Percentiles rank a stretch among this genome's conserved stretches.
phyloP scores from a whole-genome alignment of 2,113 vertebrate species.

The Etheostoma spectabile region DNA sequence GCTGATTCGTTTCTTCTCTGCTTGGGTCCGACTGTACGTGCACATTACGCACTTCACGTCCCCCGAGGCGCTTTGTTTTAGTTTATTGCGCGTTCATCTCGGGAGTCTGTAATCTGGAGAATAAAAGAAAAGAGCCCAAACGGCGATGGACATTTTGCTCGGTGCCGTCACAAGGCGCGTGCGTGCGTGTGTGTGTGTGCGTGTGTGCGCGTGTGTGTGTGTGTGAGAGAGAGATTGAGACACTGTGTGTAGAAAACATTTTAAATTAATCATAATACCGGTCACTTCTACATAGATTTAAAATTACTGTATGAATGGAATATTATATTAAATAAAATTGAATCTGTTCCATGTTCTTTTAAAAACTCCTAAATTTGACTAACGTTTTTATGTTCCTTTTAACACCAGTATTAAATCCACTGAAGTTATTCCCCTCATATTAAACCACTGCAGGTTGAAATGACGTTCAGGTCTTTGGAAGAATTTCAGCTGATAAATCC shows the following conservation, averaged over 20 bases:
- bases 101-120: constrained; percentile 59
- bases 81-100: constrained; percentile 56
- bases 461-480: not conserved
- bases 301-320: not conserved
- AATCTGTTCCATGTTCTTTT: no score
- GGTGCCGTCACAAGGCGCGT: constrained; percentile 20
- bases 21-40: constrained; percentile 69
- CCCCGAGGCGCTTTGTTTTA: constrained; percentile 76
- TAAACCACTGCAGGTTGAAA: not conserved
- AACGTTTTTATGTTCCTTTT: not conserved
- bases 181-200: constrained; percentile 2
- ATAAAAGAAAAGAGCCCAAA: constrained; percentile 48
- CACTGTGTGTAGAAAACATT: not conserved
- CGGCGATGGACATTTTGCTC: constrained; percentile 40
- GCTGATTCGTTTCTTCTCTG: constrained; percentile 73
- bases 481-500: not conserved
- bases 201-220: not conserved
- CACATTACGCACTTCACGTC: constrained; percentile 56
- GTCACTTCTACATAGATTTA: not conserved
- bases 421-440: not conserved
- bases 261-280: constrained; percentile 11
- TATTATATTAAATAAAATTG: no score
- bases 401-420: not conserved
- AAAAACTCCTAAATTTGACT: not conserved
- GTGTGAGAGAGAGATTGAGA: not conserved